Evolutionary conservation across 2,113 vertebrate genomes (phyloP).

Genomic region (Carettochelys insculpta): DNA sequence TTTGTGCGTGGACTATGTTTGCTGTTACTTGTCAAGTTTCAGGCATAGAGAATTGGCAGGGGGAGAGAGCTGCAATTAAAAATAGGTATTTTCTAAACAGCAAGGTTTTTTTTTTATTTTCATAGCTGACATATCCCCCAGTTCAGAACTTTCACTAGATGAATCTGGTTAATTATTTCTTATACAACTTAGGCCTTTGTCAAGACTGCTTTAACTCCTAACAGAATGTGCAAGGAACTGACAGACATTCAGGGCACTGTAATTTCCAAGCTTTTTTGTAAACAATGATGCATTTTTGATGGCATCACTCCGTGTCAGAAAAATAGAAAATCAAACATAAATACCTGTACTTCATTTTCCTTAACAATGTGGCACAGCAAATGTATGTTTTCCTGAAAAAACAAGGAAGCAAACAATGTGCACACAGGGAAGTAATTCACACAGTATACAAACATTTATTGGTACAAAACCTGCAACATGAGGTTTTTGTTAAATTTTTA

Average conservation of each 20-base stretch:
- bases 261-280: conserved; percentile 68
- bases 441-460: conserved; percentile 76
- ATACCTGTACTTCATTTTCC: conserved; percentile 55
- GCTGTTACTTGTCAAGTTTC: conserved; percentile 29
- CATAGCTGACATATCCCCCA: conserved; percentile 2
- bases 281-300: conserved; percentile 45
- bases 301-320: conserved; percentile 18
- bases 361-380: conserved; percentile 53
- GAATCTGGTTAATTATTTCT: conserved; percentile 49
- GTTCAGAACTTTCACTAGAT: conserved; percentile 26
- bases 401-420: conserved; percentile 67
- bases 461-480: conserved; percentile 78
- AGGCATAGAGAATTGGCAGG: not conserved
- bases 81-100: conserved; percentile 32
- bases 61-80: conserved; percentile 45
- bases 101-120: conserved; percentile 42
- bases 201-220: conserved; percentile 46
- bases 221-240: conserved; percentile 45
- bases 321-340: conserved; percentile 52
- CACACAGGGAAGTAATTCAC: conserved; percentile 66
- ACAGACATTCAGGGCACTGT: conserved; percentile 23
- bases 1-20: conserved; percentile 34
- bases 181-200: conserved; percentile 47
- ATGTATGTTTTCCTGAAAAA: conserved; percentile 38
- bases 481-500: conserved; percentile 80